A percentile compares a stretch with the other conserved stretches of the same genome.
Conservation (phyloP, 2,797 vertebrate genomes). For the Sternarchorhynchus goeldii region DNA sequence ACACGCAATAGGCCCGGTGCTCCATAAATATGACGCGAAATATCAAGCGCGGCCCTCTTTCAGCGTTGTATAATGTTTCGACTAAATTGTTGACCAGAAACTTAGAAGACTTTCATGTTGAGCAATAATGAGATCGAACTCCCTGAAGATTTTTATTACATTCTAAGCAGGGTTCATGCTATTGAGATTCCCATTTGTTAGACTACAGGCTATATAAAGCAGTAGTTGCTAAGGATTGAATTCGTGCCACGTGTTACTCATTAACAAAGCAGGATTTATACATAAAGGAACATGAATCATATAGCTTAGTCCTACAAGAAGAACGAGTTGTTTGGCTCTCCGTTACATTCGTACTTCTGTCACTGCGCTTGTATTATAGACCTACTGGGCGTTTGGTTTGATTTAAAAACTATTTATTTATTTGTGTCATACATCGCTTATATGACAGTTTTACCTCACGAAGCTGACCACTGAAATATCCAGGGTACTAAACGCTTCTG, state of each 20-base stretch:
- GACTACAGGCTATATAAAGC: conserved; percentile 71
- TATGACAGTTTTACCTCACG: conserved; percentile 33
- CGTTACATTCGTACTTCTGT: neutral
- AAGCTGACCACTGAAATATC: conserved; percentile 14
- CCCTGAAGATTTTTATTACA: conserved; percentile 66
- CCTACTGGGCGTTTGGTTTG: neutral
- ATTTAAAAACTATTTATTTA: conserved; percentile 4
- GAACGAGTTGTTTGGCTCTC: conserved; percentile 9
- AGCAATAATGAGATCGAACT: conserved; percentile 73
- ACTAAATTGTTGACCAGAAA: conserved; percentile 67
- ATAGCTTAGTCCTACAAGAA: conserved; percentile 6
- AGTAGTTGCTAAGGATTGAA: conserved; percentile 68
- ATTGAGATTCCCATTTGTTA: conserved; percentile 66
- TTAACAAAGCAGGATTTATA: conserved; percentile 66
- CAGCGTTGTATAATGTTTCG: conserved; percentile 57
- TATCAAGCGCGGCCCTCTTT: conserved; percentile 53
- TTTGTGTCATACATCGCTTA: conserved; percentile 20
- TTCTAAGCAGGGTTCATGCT: conserved; percentile 69
- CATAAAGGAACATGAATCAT: conserved; percentile 48
- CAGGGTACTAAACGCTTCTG: neutral
- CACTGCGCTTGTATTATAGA: neutral
- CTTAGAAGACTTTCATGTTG: conserved; percentile 65
- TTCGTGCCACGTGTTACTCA: conserved; percentile 72
- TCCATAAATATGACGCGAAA: conserved; percentile 4
- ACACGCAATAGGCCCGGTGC: neutral